phyloP scores from a whole-genome alignment of 2,113 vertebrate species.

The Corythornis cristatus region DNA sequence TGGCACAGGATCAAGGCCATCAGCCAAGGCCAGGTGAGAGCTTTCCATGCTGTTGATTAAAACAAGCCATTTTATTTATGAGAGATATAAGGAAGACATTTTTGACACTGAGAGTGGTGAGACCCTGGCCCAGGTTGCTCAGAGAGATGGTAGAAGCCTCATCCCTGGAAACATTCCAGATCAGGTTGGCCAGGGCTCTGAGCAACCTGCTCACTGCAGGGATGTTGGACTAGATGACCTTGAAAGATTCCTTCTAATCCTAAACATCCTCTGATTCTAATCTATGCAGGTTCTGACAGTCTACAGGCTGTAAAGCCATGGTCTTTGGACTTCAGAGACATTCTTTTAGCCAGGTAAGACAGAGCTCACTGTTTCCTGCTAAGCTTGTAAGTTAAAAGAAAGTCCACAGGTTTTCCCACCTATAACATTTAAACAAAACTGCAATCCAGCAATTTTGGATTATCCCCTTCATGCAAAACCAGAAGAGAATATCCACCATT shows the following conservation, averaged over 20 bases:
- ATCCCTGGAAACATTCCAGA: neutral
- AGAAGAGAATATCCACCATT: neutral
- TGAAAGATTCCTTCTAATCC: neutral
- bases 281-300: neutral
- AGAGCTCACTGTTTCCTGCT: neutral
- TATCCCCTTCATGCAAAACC: neutral
- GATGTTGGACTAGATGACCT: neutral
- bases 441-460: neutral
- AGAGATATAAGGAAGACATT: neutral
- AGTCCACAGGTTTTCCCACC: neutral
- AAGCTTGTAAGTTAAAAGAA: neutral
- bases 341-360: neutral
- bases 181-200: neutral
- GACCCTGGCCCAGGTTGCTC: neutral
- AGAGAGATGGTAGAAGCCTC: neutral
- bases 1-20: fast-evolving
- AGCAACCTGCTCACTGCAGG: neutral
- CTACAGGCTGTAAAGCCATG: fast-evolving
- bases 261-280: neutral
- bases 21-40: neutral
- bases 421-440: neutral
- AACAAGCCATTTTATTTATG: neutral
- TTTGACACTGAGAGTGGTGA: neutral
- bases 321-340: neutral
- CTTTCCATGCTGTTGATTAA: neutral